Base-by-base conservation (phyloP, 1,140 invertebrate genomes). In the Cydia strobilella region DNA sequence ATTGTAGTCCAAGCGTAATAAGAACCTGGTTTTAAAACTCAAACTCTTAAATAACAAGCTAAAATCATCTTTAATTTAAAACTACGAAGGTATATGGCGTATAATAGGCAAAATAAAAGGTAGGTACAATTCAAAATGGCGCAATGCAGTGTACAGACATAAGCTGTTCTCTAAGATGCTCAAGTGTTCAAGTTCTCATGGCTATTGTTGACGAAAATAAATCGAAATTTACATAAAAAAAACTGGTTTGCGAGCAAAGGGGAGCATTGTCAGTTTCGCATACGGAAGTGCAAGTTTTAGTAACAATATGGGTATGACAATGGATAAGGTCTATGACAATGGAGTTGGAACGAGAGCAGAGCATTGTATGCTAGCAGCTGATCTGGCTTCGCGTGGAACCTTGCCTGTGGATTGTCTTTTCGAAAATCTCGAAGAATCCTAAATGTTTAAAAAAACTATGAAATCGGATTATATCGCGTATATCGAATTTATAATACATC, bases 181-280 rank as follows among this genome's bases (percentile, higher is more conserved):
- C 15, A 54, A 54, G 51, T 54, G 63, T 31, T n/a, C 63, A 25
- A 10, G 25, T 66, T 66, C 69, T 35, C 69, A 72, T 20, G 69
- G 35, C 18, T 31, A 72, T 72, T 72, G 69, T 72, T 72, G 69
- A 48, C 69, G 35, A 45, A 45, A 45, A 72, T 72, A 72, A 72
- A 72, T 72, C 69, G 45, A 25, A 48, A 72, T 31, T 66, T 66
- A 31, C 25, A 25, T 31, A n/a, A 71, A 72, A 72, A 72, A 72
- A 72, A 72, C 69, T 45, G 42, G 69, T 72, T 72, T 72, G 69
- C 35, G 3, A 12, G 69, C 31, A 42, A 45, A 48, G 69, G 42
- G 69, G 42, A 39, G 13, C 13, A 48, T 72, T 72, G 69, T 72
- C n/a, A 27, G 69, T 25, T 72, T 72, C 42, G 69, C 69, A 72